Conservation (phyloP, 1,140 invertebrate species). For the Lepidostoma basale region DNA sequence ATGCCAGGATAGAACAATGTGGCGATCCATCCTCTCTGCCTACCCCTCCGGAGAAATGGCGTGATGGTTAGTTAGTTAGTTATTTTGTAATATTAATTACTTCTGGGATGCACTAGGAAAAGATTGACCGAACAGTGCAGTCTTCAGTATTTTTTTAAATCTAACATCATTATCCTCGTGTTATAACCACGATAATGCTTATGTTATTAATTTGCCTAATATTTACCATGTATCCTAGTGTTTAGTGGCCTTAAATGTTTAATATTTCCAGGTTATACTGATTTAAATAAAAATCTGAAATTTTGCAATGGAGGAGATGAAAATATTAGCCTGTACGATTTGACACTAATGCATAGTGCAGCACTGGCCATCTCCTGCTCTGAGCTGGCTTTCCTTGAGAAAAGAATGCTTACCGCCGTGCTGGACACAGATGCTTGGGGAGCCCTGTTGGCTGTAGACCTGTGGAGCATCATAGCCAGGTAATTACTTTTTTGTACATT, state of each 20-base stretch:
- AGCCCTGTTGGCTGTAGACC: conserved; percentile 32
- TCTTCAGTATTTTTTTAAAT: background rate
- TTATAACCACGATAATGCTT: no score
- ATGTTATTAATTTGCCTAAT: background rate
- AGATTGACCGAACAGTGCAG: background rate
- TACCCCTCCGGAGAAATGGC: no score
- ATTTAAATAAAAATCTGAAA: conserved; percentile 24
- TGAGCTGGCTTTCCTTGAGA: conserved; percentile 27
- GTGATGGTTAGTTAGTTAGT: no score
- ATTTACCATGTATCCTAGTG: background rate
- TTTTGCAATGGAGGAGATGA: background rate
- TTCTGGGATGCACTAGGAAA: no score
- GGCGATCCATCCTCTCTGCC: no score
- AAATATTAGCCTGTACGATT: conserved; percentile 37
- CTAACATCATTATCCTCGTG: no score
- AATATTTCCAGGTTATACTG: conserved; percentile 26
- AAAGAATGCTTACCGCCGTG: conserved; percentile 20
- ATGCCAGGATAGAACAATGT: no score
- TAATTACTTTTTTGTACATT: conserved; percentile 22
- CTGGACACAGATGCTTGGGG: conserved; percentile 26
- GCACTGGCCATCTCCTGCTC: conserved; percentile 31
- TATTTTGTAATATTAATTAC: no score
- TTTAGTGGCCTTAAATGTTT: background rate
- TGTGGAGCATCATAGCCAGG: conserved; percentile 35
- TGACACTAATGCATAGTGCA: conserved; percentile 22